Evolutionary conservation across 2,888 invertebrate species (phyloP).

Genomic region (Limnephilus marmoratus): DNA sequence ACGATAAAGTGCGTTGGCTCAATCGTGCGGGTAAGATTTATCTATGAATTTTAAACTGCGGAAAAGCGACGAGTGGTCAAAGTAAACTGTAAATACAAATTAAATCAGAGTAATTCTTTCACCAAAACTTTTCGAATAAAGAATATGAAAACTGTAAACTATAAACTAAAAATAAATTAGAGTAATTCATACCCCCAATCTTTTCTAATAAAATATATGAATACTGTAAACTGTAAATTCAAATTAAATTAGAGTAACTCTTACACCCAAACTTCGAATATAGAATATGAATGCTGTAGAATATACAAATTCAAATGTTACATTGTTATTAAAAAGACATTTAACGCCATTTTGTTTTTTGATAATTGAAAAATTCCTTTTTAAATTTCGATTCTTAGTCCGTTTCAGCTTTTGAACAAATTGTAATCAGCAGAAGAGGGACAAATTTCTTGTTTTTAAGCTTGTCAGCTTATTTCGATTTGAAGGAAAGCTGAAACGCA

Average conservation of each 20-base stretch:
- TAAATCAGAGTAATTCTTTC: background rate
- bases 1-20: constrained; percentile 7
- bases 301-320: too few species aligned
- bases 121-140: background rate
- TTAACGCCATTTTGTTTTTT: too few species aligned
- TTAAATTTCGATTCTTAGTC: too few species aligned
- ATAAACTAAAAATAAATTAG: background rate
- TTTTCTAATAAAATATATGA: background rate
- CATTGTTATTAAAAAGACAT: too few species aligned
- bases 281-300: background rate
- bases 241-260: background rate
- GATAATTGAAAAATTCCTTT: too few species aligned
- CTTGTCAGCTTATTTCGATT: too few species aligned
- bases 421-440: too few species aligned
- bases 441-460: too few species aligned
- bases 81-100: background rate
- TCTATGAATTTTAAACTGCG: background rate
- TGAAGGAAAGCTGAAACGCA: too few species aligned
- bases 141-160: background rate
- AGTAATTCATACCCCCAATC: background rate
- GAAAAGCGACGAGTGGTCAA: background rate
- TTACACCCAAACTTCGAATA: background rate
- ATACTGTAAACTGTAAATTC: background rate
- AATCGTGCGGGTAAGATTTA: constrained; percentile 6
- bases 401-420: too few species aligned